Evolutionary conservation across 1,140 invertebrate genomes (phyloP), one percentile per base, ranked within the genome.

Genomic region (Bombus pascuorum): DNA sequence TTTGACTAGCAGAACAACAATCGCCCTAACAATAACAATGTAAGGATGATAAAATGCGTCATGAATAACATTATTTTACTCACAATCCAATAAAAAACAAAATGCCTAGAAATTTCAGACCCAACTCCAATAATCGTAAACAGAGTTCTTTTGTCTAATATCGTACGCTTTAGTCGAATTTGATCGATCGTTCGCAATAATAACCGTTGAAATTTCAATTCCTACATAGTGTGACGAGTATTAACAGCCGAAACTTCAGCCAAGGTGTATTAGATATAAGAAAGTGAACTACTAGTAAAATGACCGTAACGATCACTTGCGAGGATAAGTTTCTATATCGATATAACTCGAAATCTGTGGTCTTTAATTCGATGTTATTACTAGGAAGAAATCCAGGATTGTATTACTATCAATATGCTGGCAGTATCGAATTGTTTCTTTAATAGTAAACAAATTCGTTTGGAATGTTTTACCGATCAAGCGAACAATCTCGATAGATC

Each of bases 1-100:
- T 89, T 89, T 89, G 81, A 79, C 81, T 86, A 89, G 83, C 86
- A 81, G 37, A 68, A 84, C 37, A 89, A 85, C 74, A 87, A 65
- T 79, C 65, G 62, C 32, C 28, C 32, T 68, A 74, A 90, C 39
- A 86, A 81, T 66, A 89, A 89, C 79, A 84, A 9, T 81, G 77
- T 37, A 90, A 89, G 62, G 15, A 53, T 81, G 87, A 87, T 85
- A 84, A 76, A 70, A 82, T 57, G 53, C 44, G 62, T 70, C 42
- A 47, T 32, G 77, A 86, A 89, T 32, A 85, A 90, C 89, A 18
- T 77, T 18, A 22, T 66, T 86, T 66, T 71, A 80, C 18, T 34
- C 12, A 13, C 3, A 62, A 44, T 68, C 57, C 71, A 37, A 86
- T 81, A 44, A 25, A 3, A 89, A 89, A 42, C 18, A 68, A 85